Evolutionary conservation across 2,797 vertebrate genomes (phyloP), one percentile per base, ranked within the genome.

Genomic region (Argyrosomus regius): DNA sequence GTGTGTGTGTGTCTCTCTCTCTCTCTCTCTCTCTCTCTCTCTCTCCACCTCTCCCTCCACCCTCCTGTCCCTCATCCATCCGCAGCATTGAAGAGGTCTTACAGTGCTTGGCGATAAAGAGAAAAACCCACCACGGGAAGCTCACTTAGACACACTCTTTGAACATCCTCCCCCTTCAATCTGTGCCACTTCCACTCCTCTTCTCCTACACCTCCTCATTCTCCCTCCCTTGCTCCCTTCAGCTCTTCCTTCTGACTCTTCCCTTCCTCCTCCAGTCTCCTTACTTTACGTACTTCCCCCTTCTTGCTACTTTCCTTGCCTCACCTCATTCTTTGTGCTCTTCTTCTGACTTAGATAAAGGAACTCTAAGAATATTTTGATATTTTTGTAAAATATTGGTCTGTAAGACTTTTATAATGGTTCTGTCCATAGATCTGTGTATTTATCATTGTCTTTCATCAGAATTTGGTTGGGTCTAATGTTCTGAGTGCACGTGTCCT

Each of bases 141-240:
- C 71, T 86, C 80, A 75, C 65, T 88, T 77, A 81, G 84, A 84
- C 80, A 81, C 82, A 73, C 72, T 83, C 50, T 72, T 69, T 89
- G 65, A 87, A 82, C 73, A 54, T 72, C 81, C 54, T 66, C 67
- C 67, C 77, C 66, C 65, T 72, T 62, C 78, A 56, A 31, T 75
- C 73, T 66, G 49, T 70, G 24, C 50, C 69, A 52, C 65, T 48
- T 75, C 46, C 70, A 60, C 64, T 65, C 52, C 17, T 49, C 49
- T 28, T 18, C 50, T 49, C n/a, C 18, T 20, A 6, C 49, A 50
- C 53, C 35, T 59, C 48, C 53, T 49, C 3, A 1, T 3, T 58
- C 73, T 57, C 26, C 1, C 22, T 20, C 43, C 13, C 14, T n/a
- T 35, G 39, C 17, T 11, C 39, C 10, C 24, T 16, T 16, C 46